Evolutionary conservation across 2,113 vertebrate genomes (phyloP).

Genomic region (Leptosomus discolor): DNA sequence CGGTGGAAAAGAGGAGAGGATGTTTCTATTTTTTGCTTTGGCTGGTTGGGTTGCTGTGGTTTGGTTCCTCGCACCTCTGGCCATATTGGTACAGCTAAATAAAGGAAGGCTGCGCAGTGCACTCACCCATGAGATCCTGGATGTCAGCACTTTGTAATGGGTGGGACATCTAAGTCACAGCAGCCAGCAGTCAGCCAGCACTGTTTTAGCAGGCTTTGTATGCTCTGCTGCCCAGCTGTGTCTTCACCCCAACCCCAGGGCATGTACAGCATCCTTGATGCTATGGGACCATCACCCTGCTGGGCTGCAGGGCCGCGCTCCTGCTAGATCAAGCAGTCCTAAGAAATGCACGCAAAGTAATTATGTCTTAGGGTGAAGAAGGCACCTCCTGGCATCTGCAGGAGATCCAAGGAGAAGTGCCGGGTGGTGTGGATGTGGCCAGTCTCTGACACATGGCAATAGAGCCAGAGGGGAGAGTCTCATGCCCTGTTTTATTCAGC

Average conservation of each 20-base stretch:
- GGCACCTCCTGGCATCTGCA: not conserved
- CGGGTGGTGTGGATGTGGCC: not conserved
- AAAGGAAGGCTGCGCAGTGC: not conserved
- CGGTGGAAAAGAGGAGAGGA: not conserved
- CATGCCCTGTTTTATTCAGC: not conserved
- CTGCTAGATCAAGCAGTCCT: not conserved
- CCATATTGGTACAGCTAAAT: not conserved
- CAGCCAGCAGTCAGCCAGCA: not conserved
- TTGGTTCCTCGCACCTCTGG: not conserved
- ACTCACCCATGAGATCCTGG: fast-evolving
- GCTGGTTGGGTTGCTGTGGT: not conserved
- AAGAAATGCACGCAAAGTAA: not conserved
- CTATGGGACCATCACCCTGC: not conserved
- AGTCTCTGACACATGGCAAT: not conserved
- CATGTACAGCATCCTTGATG: not conserved
- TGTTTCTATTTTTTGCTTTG: not conserved
- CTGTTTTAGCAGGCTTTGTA: not conserved
- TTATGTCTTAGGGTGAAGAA: not conserved
- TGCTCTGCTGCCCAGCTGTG: not conserved
- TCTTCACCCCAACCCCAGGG: not conserved
- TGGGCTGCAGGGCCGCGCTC: not conserved
- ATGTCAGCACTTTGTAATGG: not conserved
- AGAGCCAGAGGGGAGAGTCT: not conserved
- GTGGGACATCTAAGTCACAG: not conserved
- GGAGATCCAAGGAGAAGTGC: not conserved